Evolutionary conservation across 2,888 invertebrate species (phyloP), one percentile per base, ranked within the genome.

Genomic region (Mythimna lalbum): DNA sequence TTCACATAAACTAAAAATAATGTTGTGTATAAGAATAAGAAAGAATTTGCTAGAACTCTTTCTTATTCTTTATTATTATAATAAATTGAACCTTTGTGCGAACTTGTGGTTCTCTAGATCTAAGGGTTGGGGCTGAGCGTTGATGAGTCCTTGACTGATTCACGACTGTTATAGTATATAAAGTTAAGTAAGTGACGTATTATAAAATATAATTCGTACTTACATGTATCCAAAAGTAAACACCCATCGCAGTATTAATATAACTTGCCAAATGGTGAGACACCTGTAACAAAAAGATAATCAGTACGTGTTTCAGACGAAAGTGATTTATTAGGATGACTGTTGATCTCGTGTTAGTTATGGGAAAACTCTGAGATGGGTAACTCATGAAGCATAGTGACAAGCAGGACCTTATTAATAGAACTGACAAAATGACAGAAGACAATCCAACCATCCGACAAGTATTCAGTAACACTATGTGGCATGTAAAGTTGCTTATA

Each of bases 231-330:
- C 67, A 1, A 60, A 5, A 0, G 52, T 53, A 1, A 53, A 1
- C 1, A 23, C 12, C 67, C 67, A 67, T 33, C 6, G 27, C 1
- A 55, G 19, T 10, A 55, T 31, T n/a, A 17, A 19, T 4, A 10
- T 9, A 10, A 10, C 0, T 31, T 31, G 31, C 9, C 10, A 3
- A 17, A 19, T 2, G 9, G 55, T 7, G n/a, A 12, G 31, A 10
- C 31, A 55, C 31, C 72, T 72, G 73, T 4, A 72, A 72, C 72
- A 72, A 72, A 72, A 47, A 33, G 10, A 12, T 43, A 73, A 57
- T 73, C 39, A 72, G 63, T 59, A 63, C 17, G n/a, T 19, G 33
- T 36, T 63, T 19, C 3, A 19, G 21, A 36, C 12, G 50, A 36
- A 21, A 36, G 47, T 49, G 49, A 69, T 71, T 19, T 21, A 21